phyloP scores from a whole-genome alignment of 2,888 invertebrate genomes.

The Drosophila dives region DNA sequence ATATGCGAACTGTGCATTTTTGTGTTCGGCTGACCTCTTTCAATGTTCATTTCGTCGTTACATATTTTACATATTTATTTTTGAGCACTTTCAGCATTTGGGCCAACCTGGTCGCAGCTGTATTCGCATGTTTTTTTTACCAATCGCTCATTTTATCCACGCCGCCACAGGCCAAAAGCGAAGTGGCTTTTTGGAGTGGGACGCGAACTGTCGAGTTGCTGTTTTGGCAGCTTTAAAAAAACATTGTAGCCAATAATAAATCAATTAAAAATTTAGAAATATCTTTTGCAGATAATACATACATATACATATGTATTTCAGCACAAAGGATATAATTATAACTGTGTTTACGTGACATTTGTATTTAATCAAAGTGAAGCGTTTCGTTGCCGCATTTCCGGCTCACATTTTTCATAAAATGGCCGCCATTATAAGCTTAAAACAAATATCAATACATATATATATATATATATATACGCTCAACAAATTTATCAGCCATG shows the following conservation, averaged over 20 bases:
- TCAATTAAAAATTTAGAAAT: slow-evolving; percentile 68
- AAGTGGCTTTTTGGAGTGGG: neutral
- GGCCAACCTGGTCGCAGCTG: slow-evolving; percentile 1
- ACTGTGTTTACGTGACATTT: neutral
- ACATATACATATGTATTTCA: neutral
- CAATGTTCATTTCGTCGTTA: slow-evolving; percentile 47
- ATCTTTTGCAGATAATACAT: slow-evolving; percentile 21
- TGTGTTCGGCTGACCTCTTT: slow-evolving; percentile 46
- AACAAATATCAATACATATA: slow-evolving; percentile 1
- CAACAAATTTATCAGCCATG: slow-evolving; percentile 44
- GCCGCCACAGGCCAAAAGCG: neutral
- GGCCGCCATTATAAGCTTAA: slow-evolving; percentile 43
- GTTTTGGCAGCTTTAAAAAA: slow-evolving; percentile 67
- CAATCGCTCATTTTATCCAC: slow-evolving; percentile 39
- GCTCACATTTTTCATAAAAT: slow-evolving; percentile 33
- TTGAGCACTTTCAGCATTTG: slow-evolving; percentile 26
- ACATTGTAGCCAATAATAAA: slow-evolving; percentile 65
- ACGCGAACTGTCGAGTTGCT: slow-evolving; percentile 9
- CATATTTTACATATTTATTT: slow-evolving; percentile 34
- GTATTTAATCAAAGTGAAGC: slow-evolving; percentile 18
- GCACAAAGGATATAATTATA: neutral
- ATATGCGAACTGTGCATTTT: slow-evolving; percentile 26
- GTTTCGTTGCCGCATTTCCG: slow-evolving; percentile 40
- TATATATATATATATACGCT: neutral
- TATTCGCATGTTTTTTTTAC: neutral